Evolutionary conservation across 2,113 vertebrate genomes (phyloP), one percentile per base, ranked within the genome.

Genomic region (Cheirogaleus medius): DNA sequence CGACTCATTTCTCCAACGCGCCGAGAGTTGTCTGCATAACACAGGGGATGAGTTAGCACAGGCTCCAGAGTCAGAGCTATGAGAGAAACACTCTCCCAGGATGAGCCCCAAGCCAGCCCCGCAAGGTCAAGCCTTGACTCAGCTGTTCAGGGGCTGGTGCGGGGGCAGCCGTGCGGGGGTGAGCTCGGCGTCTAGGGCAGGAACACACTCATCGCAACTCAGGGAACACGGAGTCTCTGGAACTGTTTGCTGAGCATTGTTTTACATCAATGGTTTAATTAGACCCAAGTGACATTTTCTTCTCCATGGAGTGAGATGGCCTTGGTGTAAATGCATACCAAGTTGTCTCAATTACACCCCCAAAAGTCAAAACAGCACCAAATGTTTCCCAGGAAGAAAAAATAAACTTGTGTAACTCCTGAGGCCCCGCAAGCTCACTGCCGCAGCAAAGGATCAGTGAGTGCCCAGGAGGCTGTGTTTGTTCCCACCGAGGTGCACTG

Each of bases 401-500:
- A n/a, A 42, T 10, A 25, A 64, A 25, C 18, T 0, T 8, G 6
- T 5, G 68, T 47, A 34, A 5, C 39, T 23, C 4, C 37, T 0
- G 0, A 20, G 54, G 49, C 10, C 34, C 29, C 15, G 3, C 21
- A 9, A 27, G 71, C 52, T n/a, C 23, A 23, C 27, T 21, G 5
- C 84, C 14, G 9, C 17, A 8, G 63, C 23, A 6, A 1, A 2
- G 39, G 39, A 27, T 17, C 25, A 44, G 25, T 1, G 18, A 63
- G 60, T 63, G 25, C 25, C 60, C 60, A 63, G 0, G 25, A 4
- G 12, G 0, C 0, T 39, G 21, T 1, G 0, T 17, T 21, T 9
- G 9, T 13, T 29, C n/a, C 15, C 0, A 23, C 1, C 6, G 21
- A 25, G 47, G 4, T 8, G 1, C 2, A 4, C 23, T 2, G 3